Evolutionary conservation across 2,797 vertebrate species (phyloP), one percentile per base, ranked within the genome.

Genomic region (Glyptemys insculpta): DNA sequence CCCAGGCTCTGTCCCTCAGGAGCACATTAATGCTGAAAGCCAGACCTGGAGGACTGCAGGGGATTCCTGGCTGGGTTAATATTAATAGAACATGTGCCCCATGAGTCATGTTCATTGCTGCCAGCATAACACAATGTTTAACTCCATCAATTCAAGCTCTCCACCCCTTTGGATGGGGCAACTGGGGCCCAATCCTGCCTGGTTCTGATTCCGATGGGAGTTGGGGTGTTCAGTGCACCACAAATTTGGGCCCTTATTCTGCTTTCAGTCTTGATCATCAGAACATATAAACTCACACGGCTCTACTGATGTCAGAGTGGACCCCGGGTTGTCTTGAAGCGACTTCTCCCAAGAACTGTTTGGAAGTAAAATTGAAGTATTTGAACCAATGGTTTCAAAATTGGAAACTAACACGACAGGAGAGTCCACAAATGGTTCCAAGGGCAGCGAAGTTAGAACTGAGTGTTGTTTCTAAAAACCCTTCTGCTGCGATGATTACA

Each of bases 201-300:
- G 52, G 27, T 0, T 5, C 89, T 65, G 62, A 83, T 31, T 79
- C 4, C 1, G 12, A 7, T 18, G 34, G 68, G 49, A 89, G 72
- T 4, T 37, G 82, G 8, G 47, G 76, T 65, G 91, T 83, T 90
- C 7, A 1, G 0, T 2, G 10, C 23, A 0, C 1, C 1, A 2
- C 1, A 0, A 16, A 56, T 59, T 16, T 7, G 37, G 3, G 19
- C 3, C 59, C 23, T 62, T 18, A 0, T 27, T 10, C 76, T 62
- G 53, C 80, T 82, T 47, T 34, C 0, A 1, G 47, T 79, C 52
- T 2, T 85, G 23, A 47, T 14, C 65, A 37, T 21, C 12, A 47
- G 41, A 79, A 29, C 23, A 59, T 44, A 4, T 12, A 44, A 76
- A n/a, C 27, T 41, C 65, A 14, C 44, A 25, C 21, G 11, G 84